phyloP scores from a whole-genome alignment of 1,140 invertebrate genomes.

The Ceratosolen solmsi region DNA sequence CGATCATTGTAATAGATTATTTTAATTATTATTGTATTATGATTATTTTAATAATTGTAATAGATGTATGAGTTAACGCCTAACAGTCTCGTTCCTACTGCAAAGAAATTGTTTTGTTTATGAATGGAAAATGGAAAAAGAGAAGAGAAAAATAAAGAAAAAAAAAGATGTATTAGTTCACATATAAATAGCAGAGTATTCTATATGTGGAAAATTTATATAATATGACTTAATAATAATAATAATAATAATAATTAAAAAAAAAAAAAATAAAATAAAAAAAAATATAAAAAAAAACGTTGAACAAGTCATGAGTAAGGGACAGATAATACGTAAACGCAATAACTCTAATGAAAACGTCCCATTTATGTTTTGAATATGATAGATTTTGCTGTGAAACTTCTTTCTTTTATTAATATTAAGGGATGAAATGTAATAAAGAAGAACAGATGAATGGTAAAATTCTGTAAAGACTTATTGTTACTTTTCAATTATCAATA shows the following conservation, averaged over 20 bases:
- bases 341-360: slow-evolving; percentile 21
- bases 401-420: slow-evolving; percentile 7
- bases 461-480: slow-evolving; percentile 2
- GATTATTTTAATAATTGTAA: background rate
- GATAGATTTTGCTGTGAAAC: slow-evolving; percentile 32
- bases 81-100: slow-evolving; percentile 47
- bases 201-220: slow-evolving; percentile 20
- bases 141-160: too few relatives aligned
- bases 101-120: slow-evolving; percentile 27
- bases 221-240: slow-evolving; percentile 35
- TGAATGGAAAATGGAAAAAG: too few relatives aligned
- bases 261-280: too few relatives aligned
- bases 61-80: background rate
- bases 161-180: slow-evolving; percentile 28
- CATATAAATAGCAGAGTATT: background rate
- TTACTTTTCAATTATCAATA: background rate
- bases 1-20: background rate
- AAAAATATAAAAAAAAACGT: too few relatives aligned
- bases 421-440: background rate
- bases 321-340: slow-evolving; percentile 3
- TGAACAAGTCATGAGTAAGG: slow-evolving; percentile 3
- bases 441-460: background rate
- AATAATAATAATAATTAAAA: too few relatives aligned
- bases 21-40: too few relatives aligned
- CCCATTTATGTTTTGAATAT: slow-evolving; percentile 1